These are phyloP conservation scores for Aproaerema taeniolella DNA, from an alignment of 2,888 invertebrate genomes.

Conservation along the genomic window DNA sequence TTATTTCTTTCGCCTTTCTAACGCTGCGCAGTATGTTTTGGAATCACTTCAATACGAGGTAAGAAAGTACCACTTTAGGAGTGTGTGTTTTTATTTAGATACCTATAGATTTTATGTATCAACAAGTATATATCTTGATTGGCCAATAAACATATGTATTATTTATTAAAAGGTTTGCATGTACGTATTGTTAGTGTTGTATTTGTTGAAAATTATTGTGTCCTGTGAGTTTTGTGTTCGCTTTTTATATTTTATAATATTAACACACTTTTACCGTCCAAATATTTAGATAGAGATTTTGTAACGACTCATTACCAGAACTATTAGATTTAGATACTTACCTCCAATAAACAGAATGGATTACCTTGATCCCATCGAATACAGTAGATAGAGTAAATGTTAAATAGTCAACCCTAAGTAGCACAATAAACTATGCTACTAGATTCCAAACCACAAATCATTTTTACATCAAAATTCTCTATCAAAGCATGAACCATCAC, in stretches of 20 bases:
- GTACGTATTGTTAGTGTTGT: constrained; percentile 45
- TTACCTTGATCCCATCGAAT: no score
- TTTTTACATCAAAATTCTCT: no score
- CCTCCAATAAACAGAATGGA: no score
- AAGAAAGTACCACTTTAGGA: constrained; percentile 78
- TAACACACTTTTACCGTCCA: constrained; percentile 10
- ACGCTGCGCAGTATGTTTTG: constrained; percentile 97
- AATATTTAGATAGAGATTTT: constrained; percentile 17
- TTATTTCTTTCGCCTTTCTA: constrained; percentile 84
- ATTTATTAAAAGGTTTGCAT: constrained; percentile 24
- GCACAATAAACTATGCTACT: no score
- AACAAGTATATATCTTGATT: constrained; percentile 27
- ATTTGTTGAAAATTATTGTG: constrained; percentile 69
- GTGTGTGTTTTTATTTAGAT: constrained; percentile 35
- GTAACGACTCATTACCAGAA: no score
- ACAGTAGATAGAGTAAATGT: no score
- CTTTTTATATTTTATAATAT: constrained; percentile 58
- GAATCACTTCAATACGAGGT: constrained; percentile 99
- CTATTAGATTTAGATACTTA: no score
- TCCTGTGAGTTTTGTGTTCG: constrained; percentile 80
- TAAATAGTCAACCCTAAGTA: no score
- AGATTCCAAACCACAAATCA: no score
- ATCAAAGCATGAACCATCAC: no score
- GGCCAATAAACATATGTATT: constrained; percentile 24
- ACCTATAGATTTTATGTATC: constrained; percentile 19